Conservation (phyloP, 23 tunicate genomes). For the Aplidium turbinatum region DNA sequence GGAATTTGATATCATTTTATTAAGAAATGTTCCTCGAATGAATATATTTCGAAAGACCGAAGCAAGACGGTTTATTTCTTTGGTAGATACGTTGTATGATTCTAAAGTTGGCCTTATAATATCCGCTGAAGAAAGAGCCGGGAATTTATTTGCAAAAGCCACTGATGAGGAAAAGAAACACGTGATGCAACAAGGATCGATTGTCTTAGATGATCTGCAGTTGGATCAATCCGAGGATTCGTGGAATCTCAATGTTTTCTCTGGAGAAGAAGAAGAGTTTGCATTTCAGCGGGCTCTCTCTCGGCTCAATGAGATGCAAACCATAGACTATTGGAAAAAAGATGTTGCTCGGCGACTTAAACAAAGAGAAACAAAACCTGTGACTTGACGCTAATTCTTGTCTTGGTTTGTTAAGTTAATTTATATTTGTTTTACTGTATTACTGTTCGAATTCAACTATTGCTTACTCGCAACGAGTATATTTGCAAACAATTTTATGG, state of each 20-base stretch:
- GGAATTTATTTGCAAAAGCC: slow-evolving; percentile 62
- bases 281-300: slow-evolving; percentile 92
- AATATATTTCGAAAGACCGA: slow-evolving; percentile 86
- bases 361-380: too few species aligned
- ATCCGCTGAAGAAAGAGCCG: slow-evolving; percentile 57
- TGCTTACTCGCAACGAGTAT: too few species aligned
- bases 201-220: slow-evolving; percentile 73
- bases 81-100: slow-evolving; percentile 96
- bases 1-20: slow-evolving; percentile 57
- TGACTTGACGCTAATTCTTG: too few species aligned
- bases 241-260: slow-evolving; percentile 69
- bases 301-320: slow-evolving; percentile 91
- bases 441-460: too few species aligned
- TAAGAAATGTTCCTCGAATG: slow-evolving; percentile 75
- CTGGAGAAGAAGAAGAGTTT: slow-evolving; percentile 99
- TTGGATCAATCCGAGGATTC: slow-evolving; percentile 54
- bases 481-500: too few species aligned
- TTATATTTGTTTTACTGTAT: not conserved
- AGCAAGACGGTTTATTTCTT: slow-evolving; percentile 88
- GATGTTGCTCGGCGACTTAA: slow-evolving; percentile 17
- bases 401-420: not conserved
- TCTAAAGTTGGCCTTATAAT: slow-evolving; percentile 74
- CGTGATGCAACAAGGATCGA: slow-evolving; percentile 65
- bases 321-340: slow-evolving; percentile 82
- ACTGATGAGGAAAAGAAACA: slow-evolving; percentile 66